phyloP scores from a whole-genome alignment of 2,888 invertebrate species.

The Stenolophus ochropezus region DNA sequence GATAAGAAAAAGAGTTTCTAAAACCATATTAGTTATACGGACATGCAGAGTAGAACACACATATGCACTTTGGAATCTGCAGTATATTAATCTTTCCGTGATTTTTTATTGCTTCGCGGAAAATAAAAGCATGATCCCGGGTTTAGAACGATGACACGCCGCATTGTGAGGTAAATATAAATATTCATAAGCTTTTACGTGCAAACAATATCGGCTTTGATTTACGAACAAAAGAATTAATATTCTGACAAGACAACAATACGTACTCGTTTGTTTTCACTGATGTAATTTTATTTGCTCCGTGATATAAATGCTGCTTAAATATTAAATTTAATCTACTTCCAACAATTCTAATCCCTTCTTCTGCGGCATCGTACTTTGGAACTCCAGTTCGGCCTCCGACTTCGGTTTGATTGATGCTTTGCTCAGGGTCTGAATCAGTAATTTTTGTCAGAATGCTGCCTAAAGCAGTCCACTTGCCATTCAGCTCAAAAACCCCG shows the following conservation, averaged over 20 bases:
- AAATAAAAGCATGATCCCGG: background rate
- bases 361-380: constrained; percentile 24
- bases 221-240: constrained; percentile 1
- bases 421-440: constrained; percentile 49
- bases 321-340: constrained; percentile 30
- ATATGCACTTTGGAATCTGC: constrained; percentile 35
- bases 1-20: background rate
- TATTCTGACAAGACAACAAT: constrained; percentile 13
- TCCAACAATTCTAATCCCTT: constrained; percentile 43
- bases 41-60: background rate
- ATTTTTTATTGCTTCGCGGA: constrained; percentile 21
- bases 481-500: background rate
- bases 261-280: constrained; percentile 8
- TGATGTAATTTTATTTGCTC: constrained; percentile 13
- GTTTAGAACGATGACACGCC: background rate
- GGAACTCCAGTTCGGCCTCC: constrained; percentile 35
- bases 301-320: background rate
- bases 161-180: background rate
- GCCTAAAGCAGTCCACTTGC: background rate
- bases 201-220: constrained; percentile 5
- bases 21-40: background rate
- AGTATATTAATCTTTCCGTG: constrained; percentile 12
- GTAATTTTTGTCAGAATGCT: background rate
- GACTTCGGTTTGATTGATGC: constrained; percentile 61
- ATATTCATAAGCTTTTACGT: background rate